phyloP scores from a whole-genome alignment of 1,140 invertebrate genomes.

The Calliphora vicina region DNA sequence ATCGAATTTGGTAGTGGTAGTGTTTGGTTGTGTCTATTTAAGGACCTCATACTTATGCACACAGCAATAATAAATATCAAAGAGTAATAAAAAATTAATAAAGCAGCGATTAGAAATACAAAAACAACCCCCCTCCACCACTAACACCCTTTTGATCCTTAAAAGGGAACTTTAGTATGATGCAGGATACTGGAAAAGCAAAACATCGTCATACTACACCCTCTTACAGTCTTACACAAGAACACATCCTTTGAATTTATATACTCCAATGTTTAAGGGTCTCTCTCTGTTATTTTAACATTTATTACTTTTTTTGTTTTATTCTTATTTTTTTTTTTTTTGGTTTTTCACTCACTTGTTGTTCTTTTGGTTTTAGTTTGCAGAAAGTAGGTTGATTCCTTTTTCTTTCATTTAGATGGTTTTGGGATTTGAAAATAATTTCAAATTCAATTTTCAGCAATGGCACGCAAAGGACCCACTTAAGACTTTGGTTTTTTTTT shows the following conservation, averaged over 20 bases:
- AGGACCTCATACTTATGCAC: too few species aligned
- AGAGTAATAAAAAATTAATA: background rate
- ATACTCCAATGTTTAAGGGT: background rate
- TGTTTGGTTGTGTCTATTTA: background rate
- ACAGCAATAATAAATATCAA: background rate
- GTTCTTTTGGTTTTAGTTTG: background rate
- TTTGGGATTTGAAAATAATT: constrained; percentile 33
- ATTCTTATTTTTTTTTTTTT: background rate
- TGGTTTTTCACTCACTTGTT: background rate
- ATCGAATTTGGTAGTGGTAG: background rate
- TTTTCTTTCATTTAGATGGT: background rate
- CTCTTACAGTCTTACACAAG: too few species aligned
- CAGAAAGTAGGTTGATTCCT: background rate
- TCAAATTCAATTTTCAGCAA: constrained; percentile 38
- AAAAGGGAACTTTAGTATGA: background rate
- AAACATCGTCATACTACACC: too few species aligned
- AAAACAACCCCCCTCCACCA: background rate
- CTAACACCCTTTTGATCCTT: background rate
- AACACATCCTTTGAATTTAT: background rate
- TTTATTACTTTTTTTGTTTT: background rate
- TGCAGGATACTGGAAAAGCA: too few species aligned
- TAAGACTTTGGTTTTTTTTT: background rate
- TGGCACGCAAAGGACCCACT: constrained; percentile 36
- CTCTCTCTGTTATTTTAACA: background rate
- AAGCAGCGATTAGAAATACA: background rate